phyloP scores from a whole-genome alignment of 2,888 invertebrate species.

The Cosmia trapezina region DNA sequence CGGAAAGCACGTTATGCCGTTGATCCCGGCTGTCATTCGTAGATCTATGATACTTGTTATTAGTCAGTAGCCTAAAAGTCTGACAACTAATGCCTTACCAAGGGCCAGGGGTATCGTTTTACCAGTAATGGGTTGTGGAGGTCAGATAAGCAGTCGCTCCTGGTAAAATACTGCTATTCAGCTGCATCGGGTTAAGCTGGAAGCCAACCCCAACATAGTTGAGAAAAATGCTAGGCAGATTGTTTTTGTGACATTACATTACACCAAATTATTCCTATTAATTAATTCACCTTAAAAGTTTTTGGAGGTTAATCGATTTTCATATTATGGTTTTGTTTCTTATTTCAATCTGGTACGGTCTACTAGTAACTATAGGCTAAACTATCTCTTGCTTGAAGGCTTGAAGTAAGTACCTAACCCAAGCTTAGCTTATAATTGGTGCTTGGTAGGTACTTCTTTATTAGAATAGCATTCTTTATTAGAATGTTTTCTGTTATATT shows the following conservation, averaged over 20 bases:
- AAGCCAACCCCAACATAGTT: too few species aligned
- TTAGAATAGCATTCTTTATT: background rate
- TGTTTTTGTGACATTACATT: background rate
- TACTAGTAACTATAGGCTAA: background rate
- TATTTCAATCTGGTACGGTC: background rate
- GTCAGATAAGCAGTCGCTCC: too few species aligned
- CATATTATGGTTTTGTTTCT: constrained; percentile 1
- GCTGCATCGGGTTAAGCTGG: too few species aligned
- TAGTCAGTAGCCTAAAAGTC: too few species aligned
- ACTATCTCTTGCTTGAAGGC: background rate
- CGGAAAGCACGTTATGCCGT: too few species aligned
- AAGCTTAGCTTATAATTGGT: background rate
- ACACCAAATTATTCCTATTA: background rate
- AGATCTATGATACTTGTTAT: too few species aligned
- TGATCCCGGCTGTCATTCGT: too few species aligned
- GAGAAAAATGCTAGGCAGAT: too few species aligned
- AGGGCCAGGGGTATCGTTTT: too few species aligned
- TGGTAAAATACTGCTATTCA: too few species aligned
- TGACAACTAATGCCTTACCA: too few species aligned
- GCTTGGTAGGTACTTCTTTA: background rate
- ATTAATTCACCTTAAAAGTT: constrained; percentile 1
- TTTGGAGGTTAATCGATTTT: constrained; percentile 7
- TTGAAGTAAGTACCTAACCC: constrained; percentile 11
- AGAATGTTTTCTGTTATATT: background rate
- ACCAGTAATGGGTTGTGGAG: too few species aligned